A percentile compares a stretch with the other conserved stretches of the same genome.
Conservation (phyloP, 2,113 vertebrate species). For the Psittacula cyanocephala region DNA sequence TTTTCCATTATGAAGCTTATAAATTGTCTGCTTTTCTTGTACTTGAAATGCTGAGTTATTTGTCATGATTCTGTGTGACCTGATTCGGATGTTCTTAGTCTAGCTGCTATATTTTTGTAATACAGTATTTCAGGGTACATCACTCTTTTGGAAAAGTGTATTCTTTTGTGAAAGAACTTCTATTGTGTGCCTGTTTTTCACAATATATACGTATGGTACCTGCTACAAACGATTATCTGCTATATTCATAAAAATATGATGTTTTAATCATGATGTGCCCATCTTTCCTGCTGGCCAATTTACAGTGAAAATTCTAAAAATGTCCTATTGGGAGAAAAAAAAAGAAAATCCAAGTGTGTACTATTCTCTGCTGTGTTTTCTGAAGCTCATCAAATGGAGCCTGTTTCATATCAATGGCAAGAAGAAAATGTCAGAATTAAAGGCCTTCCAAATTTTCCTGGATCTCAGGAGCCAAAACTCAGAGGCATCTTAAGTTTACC, state of each 20-base stretch:
- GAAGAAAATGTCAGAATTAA: slow-evolving; percentile 38
- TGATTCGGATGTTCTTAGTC: slow-evolving; percentile 46
- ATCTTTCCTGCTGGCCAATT: slow-evolving; percentile 33
- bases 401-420: slow-evolving; percentile 27
- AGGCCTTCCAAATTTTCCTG: slow-evolving; percentile 3
- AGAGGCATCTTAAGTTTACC: background rate
- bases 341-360: slow-evolving; percentile 18
- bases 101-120: slow-evolving; percentile 40
- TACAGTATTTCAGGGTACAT: slow-evolving; percentile 27
- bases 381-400: background rate
- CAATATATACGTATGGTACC: slow-evolving; percentile 35
- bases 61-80: slow-evolving; percentile 41
- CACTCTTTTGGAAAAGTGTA: slow-evolving; percentile 33
- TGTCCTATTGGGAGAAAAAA: background rate
- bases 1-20: slow-evolving; percentile 48
- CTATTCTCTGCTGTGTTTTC: slow-evolving; percentile 28
- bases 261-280: slow-evolving; percentile 47
- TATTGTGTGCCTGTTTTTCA: slow-evolving; percentile 60
- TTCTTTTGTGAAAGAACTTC: slow-evolving; percentile 49
- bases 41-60: slow-evolving; percentile 13
- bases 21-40: slow-evolving; percentile 47
- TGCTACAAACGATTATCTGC: slow-evolving; percentile 29
- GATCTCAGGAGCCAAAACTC: background rate
- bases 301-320: background rate
- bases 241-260: slow-evolving; percentile 61